Base-by-base conservation (phyloP, 2,888 invertebrate species). In the Stenodera caucasica region DNA sequence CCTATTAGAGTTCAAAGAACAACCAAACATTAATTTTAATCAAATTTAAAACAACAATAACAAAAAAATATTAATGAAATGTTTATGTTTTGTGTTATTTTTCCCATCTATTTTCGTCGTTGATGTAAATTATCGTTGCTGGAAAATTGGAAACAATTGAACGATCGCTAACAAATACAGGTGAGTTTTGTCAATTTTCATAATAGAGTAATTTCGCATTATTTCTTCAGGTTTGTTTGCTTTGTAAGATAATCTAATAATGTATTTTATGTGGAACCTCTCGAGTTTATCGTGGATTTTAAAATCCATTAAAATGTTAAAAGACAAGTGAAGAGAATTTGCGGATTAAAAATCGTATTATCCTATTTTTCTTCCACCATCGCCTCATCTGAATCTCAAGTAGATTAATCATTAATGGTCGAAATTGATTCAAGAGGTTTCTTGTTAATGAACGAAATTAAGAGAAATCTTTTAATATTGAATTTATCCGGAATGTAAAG, bases 51-150 rank as follows among this genome's bases (percentile, higher is more conserved):
- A 8, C 37, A 15, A 8, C 4, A 37, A 26, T 26, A 15, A 35
- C 15, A 33, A 33, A n/a, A n/a, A n/a, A n/a, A 0, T 14, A 26
- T 50, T 32, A 56, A 53, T 53, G 56, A 45, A 53, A 50, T 52
- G 53, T 54, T 61, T 61, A 55, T 62, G 58, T 40, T 51, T 55
- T 18, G 50, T 40, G 49, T 49, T 40, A 18, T 49, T 49, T 33
- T n/a, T n/a, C n/a, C n/a, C n/a, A n/a, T n/a, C n/a, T n/a, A n/a
- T n/a, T n/a, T n/a, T n/a, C n/a, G n/a, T n/a, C n/a, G n/a, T n/a
- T n/a, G n/a, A n/a, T n/a, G n/a, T n/a, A n/a, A n/a, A n/a, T 26
- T 26, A 26, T 26, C 7, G 7, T 23, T 21, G 51, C 5, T 26
- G 29, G 26, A 51, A 51, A 51, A 35, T 35, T 55, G 18, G 23